Conservation (phyloP, 2,113 vertebrate genomes). For the Coregonus clupeaformis region DNA sequence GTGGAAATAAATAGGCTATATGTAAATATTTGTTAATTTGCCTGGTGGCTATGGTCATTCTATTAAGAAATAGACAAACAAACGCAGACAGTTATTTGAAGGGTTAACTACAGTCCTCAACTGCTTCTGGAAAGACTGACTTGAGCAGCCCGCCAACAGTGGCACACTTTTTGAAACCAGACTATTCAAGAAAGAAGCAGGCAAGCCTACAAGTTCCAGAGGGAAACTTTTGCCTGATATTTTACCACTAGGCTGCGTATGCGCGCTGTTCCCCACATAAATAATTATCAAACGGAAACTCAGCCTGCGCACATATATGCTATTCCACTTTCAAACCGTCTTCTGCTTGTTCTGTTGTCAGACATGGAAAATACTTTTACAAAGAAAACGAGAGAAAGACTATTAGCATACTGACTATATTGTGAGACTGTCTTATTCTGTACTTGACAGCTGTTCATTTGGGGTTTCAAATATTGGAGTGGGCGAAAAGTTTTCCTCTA, state of each 20-base stretch:
- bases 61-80: no score
- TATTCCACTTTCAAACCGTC: constrained; percentile 16
- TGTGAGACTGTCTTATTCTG: neutral
- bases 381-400: neutral
- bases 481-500: constrained; percentile 41
- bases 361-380: constrained; percentile 14
- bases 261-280: constrained; percentile 11
- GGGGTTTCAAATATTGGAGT: neutral
- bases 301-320: constrained; percentile 1
- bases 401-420: neutral
- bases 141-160: constrained; percentile 28
- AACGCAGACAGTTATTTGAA: neutral
- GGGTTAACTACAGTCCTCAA: constrained; percentile 40
- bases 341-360: constrained; percentile 17
- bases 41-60: no score
- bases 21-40: no score
- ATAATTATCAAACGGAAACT: constrained; percentile 39
- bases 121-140: constrained; percentile 47
- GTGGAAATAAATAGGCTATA: no score
- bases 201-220: constrained; percentile 47
- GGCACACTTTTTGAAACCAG: constrained; percentile 14
- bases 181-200: constrained; percentile 13
- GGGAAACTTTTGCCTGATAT: constrained; percentile 51
- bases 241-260: constrained; percentile 23
- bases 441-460: neutral